phyloP scores from a whole-genome alignment of 2,113 vertebrate genomes.

The Chionomys nivalis region DNA sequence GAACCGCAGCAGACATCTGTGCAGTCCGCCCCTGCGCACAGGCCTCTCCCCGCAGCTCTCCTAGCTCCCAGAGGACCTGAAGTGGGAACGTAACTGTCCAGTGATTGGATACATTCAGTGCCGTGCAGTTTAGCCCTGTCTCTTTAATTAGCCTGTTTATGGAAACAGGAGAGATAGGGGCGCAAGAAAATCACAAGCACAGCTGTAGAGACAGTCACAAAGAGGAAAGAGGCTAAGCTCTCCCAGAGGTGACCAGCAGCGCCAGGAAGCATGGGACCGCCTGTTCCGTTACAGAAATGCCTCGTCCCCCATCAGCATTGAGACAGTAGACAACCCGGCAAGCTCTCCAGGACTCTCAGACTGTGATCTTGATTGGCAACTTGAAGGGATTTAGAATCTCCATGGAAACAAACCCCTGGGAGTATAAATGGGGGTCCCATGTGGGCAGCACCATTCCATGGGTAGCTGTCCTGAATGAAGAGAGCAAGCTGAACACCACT shows the following conservation, averaged over 20 bases:
- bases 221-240: neutral
- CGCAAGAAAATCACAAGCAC: neutral
- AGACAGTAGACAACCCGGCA: neutral
- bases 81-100: neutral
- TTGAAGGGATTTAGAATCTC: neutral
- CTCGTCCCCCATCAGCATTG: neutral
- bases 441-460: neutral
- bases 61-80: neutral
- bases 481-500: neutral
- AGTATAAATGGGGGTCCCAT: too few species aligned
- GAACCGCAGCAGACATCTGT: rapidly evolving
- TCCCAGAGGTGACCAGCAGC: rapidly evolving
- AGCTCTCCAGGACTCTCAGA: neutral
- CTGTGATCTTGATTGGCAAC: too few species aligned
- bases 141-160: neutral
- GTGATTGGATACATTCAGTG: neutral
- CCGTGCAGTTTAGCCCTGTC: neutral
- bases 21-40: neutral
- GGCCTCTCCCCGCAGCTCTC: neutral
- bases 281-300: neutral
- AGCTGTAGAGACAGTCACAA: neutral
- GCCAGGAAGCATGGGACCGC: neutral
- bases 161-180: neutral
- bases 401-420: neutral
- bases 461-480: neutral